Base-by-base conservation (phyloP, 2,888 invertebrate species). In the Noctuana brunneofusca region DNA sequence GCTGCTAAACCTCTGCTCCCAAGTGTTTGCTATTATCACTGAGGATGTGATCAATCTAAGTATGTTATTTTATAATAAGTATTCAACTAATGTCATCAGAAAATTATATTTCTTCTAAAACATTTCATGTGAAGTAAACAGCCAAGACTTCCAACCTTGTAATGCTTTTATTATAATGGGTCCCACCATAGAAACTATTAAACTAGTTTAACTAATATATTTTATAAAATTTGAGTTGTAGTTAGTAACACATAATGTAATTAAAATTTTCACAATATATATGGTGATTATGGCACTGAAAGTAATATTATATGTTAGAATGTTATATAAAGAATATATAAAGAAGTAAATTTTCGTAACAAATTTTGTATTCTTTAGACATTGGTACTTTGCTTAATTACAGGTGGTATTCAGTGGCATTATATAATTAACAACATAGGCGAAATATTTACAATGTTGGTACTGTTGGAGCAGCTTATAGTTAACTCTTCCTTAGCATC, bases 1-100 rank as follows among this genome's bases (percentile, higher is more conserved):
- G 2, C 92, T 95, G 0, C 92, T 92, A 60, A 95, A 96, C 80
- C 87, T 96, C 12, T 92, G 97, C 68, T 93, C 93, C 65, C 97
- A 98, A 86, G 84, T 97, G 54, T 93, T 95, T 75, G 94, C 95
- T 2, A 90, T 97, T 55, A 93, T 94, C 71, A 90, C 89, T 55
- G 92, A 92, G 74, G 92, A 87, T 64, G 71, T 84, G 49, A 75
- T 91, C 43, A 89, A 87, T 70, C 73, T 89, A n/a, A 83, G 91
- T 91, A 83, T 84, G 86, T 70, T 14, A 35, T 6, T 38, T 38
- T 30, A 30, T 8, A 2, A 30, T 11, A n/a, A n/a, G n/a, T n/a
- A n/a, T n/a, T n/a, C n/a, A n/a, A n/a, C n/a, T n/a, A n/a, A n/a
- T n/a, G n/a, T n/a, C n/a, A n/a, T n/a, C n/a, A n/a, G n/a, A n/a